A percentile compares a stretch with the other conserved stretches of the same genome.
Evolutionary conservation across 1,140 invertebrate genomes (phyloP).

Genomic region (Caenorhabditis inopinata): DNA sequence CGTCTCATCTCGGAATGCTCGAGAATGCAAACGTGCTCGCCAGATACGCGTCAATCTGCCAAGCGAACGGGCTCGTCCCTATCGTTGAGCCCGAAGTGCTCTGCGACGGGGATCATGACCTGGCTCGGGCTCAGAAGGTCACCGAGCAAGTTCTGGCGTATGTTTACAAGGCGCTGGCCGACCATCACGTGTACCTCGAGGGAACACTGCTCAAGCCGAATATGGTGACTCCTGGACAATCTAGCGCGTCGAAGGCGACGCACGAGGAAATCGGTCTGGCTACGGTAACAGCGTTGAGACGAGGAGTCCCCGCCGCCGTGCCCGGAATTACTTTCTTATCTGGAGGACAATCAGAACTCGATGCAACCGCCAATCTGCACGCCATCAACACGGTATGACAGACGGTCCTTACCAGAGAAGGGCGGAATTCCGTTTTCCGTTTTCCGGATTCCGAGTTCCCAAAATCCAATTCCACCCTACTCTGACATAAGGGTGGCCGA

Average conservation of each 20-base stretch:
- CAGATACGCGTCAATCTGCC: constrained; percentile 91
- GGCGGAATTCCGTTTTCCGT: neutral
- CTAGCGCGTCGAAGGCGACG: constrained; percentile 72
- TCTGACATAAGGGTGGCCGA: too few relatives aligned
- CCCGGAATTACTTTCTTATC: constrained; percentile 89
- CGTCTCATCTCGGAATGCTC: constrained; percentile 82
- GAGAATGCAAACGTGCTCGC: constrained; percentile 93
- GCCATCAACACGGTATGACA: constrained; percentile 79
- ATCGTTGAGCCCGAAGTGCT: constrained; percentile 92
- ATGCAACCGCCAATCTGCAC: constrained; percentile 87
- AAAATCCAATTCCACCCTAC: too few relatives aligned
- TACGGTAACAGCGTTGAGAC: constrained; percentile 83
- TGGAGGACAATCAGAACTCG: constrained; percentile 93
- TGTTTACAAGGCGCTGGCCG: constrained; percentile 90
- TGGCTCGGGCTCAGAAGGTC: constrained; percentile 84
- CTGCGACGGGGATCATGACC: constrained; percentile 85
- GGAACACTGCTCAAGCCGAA: constrained; percentile 98
- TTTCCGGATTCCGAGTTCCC: too few relatives aligned
- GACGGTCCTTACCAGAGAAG: neutral
- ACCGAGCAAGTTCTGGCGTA: constrained; percentile 91
- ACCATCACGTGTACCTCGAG: constrained; percentile 94
- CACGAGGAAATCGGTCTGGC: constrained; percentile 78
- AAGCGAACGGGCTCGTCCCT: constrained; percentile 86
- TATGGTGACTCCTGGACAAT: constrained; percentile 84
- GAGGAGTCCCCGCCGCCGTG: constrained; percentile 87